Percentiles rank a stretch among this genome's conserved stretches.
These are phyloP conservation scores for Crioceris asparagi DNA, from an alignment of 2,888 invertebrate genomes.

Conservation along the genomic window DNA sequence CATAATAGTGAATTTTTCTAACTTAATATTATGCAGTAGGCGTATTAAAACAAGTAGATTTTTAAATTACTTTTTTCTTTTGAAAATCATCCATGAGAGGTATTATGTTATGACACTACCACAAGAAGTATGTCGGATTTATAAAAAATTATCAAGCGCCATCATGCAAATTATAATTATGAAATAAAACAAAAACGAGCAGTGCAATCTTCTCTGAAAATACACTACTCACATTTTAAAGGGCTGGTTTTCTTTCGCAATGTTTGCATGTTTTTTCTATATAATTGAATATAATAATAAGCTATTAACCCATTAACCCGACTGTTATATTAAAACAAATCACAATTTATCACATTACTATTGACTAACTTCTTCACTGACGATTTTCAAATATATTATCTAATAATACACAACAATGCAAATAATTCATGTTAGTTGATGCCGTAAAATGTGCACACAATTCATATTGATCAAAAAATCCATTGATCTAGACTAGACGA, in stretches of 20 bases:
- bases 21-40: no score
- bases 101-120: no score
- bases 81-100: no score
- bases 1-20: no score
- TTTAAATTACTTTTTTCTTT: no score
- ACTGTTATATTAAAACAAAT: constrained; percentile 27
- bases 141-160: no score
- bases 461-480: constrained; percentile 31
- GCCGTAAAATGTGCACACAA: not conserved
- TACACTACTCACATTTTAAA: constrained; percentile 75
- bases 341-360: constrained; percentile 25
- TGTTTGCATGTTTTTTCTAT: constrained; percentile 70
- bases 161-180: no score
- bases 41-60: no score
- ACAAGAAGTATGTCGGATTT: no score
- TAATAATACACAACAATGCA: not conserved
- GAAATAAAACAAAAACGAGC: not conserved
- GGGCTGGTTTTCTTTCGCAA: constrained; percentile 88
- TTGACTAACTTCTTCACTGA: not conserved
- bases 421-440: not conserved
- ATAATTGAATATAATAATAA: no score
- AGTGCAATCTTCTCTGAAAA: not conserved
- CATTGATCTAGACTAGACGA: constrained; percentile 33
- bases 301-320: constrained; percentile 21
- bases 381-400: not conserved